These are phyloP conservation scores for Orchesella cincta DNA, from an alignment of 1,140 invertebrate genomes.

Conservation along the genomic window DNA sequence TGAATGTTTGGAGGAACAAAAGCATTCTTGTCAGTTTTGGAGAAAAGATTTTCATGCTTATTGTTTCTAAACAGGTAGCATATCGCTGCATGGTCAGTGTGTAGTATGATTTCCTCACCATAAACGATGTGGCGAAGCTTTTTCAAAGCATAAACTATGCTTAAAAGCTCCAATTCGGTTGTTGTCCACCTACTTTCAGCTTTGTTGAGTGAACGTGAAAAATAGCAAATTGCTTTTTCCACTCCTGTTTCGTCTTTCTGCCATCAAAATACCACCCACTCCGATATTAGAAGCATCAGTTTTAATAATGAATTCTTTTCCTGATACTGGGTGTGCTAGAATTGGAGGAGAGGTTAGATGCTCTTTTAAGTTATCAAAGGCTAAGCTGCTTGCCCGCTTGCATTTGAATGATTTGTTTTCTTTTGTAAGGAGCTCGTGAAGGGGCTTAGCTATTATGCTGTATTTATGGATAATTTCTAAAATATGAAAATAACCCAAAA, in stretches of 20 bases:
- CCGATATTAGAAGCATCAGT: constrained; percentile 20
- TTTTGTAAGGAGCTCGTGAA: constrained; percentile 14
- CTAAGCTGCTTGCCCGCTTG: not conserved
- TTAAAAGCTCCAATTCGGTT: constrained; percentile 50
- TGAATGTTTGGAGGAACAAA: constrained; percentile 49
- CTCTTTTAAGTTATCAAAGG: constrained; percentile 50
- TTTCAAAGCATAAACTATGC: constrained; percentile 49
- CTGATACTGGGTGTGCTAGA: constrained; percentile 48
- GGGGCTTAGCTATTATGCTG: not conserved
- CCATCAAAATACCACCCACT: constrained; percentile 47
- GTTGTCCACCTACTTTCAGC: constrained; percentile 50
- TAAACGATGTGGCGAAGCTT: constrained; percentile 51
- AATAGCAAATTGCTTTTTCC: constrained; percentile 51
- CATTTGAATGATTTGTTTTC: constrained; percentile 27
- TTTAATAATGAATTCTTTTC: constrained; percentile 43
- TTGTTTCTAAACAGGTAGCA: constrained; percentile 30
- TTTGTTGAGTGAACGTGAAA: constrained; percentile 49
- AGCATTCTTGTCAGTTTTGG: constrained; percentile 52
- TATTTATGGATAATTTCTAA: not conserved
- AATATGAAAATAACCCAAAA: not conserved
- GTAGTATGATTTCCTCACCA: constrained; percentile 38
- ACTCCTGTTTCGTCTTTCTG: constrained; percentile 40
- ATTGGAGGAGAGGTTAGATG: constrained; percentile 40
- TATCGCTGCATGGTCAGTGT: constrained; percentile 51
- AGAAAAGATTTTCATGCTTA: constrained; percentile 53